Conservation (phyloP, 35 echinoderm and acorn worm species). For the Acanthaster planci region DNA sequence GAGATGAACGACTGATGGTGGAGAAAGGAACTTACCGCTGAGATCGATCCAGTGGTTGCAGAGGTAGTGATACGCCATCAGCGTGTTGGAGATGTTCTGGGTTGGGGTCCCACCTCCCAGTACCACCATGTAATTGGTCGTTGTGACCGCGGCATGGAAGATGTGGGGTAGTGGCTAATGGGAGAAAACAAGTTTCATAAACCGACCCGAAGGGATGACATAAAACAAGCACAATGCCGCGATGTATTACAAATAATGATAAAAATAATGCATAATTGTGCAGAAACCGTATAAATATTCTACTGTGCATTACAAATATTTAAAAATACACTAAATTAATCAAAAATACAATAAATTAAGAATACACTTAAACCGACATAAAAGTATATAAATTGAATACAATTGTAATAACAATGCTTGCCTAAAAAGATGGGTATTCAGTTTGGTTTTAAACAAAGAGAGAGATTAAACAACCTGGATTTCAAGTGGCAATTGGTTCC, state of each 20-base stretch:
- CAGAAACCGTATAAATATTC: background rate
- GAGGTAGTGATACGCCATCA: slow-evolving; percentile 72
- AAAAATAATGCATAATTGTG: background rate
- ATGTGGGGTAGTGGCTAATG: slow-evolving; percentile 65
- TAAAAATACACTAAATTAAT: too few relatives aligned
- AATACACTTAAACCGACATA: too few relatives aligned
- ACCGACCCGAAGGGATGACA: background rate
- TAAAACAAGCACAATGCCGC: background rate
- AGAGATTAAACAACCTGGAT: too few relatives aligned
- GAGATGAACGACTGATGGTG: too few relatives aligned
- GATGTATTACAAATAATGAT: too few relatives aligned
- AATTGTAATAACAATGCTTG: too few relatives aligned
- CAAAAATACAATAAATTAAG: too few relatives aligned
- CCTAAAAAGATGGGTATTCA: too few relatives aligned
- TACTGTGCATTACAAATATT: background rate
- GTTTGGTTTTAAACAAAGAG: too few relatives aligned
- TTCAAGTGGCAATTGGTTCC: too few relatives aligned
- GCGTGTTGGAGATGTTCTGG: slow-evolving; percentile 48
- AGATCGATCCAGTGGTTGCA: slow-evolving; percentile 72
- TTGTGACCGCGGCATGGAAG: slow-evolving; percentile 71
- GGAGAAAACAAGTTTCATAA: slow-evolving; percentile 1
- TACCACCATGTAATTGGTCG: slow-evolving; percentile 67
- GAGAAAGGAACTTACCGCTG: background rate
- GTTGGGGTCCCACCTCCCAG: slow-evolving; percentile 60
- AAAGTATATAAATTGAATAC: too few relatives aligned